Conservation (phyloP, 2,888 invertebrate species). For the Lapara coniferarum region DNA sequence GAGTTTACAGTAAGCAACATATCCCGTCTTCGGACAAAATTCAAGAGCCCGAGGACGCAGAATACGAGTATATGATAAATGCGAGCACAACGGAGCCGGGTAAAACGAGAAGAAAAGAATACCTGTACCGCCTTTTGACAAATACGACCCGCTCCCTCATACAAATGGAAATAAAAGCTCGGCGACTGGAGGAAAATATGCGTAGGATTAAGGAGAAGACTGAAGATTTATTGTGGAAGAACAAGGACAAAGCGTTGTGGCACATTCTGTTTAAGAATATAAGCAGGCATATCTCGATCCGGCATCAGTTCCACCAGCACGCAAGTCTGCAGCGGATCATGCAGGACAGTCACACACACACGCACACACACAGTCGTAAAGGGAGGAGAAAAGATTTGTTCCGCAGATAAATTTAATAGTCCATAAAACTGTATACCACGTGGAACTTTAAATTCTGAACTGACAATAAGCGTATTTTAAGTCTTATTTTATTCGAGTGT, state of each 20-base stretch:
- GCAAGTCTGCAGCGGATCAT: conserved; percentile 75
- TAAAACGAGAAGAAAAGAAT: conserved; percentile 78
- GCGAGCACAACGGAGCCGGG: conserved; percentile 62
- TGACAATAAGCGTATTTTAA: conserved; percentile 63
- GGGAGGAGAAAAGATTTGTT: conserved; percentile 62
- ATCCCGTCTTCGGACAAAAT: conserved; percentile 48
- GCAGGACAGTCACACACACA: conserved; percentile 63
- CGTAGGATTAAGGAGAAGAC: conserved; percentile 83
- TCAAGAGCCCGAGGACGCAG: conserved; percentile 53
- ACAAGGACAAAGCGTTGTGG: conserved; percentile 81
- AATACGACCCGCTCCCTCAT: conserved; percentile 83
- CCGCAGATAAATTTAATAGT: conserved; percentile 48
- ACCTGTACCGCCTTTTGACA: conserved; percentile 81
- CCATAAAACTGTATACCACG: conserved; percentile 45
- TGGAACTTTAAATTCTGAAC: conserved; percentile 54
- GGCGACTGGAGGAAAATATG: conserved; percentile 83
- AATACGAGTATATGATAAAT: conserved; percentile 71
- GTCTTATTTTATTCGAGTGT: conserved; percentile 47
- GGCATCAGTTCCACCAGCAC: conserved; percentile 80
- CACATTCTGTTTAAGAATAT: conserved; percentile 82
- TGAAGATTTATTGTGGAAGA: conserved; percentile 83
- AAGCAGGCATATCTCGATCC: conserved; percentile 78
- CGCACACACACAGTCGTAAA: conserved; percentile 57
- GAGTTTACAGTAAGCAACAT: conserved; percentile 59
- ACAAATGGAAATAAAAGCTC: conserved; percentile 84